Percentiles rank a stretch among this genome's conserved stretches.
Conservation (phyloP, 2,888 invertebrate genomes). For the Agonopterix alstromeriana region DNA sequence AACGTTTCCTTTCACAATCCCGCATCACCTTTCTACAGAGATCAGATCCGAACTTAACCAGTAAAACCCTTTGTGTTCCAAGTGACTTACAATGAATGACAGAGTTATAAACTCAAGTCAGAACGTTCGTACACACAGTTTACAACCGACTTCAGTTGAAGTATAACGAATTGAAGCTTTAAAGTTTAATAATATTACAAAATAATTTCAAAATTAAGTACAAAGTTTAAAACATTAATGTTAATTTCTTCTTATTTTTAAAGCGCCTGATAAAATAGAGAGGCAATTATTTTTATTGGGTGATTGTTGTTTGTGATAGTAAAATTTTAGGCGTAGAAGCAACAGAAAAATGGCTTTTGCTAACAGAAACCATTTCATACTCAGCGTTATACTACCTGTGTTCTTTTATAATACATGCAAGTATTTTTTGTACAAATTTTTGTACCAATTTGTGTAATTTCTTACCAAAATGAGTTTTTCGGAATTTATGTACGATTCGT, state of each 20-base stretch:
- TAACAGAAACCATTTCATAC: slow-evolving; percentile 17
- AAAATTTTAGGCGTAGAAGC: not conserved
- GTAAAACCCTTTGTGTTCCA: slow-evolving; percentile 31
- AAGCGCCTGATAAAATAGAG: slow-evolving; percentile 14
- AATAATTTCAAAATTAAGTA: not conserved
- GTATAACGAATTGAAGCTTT: slow-evolving; percentile 17
- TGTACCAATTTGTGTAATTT: no score
- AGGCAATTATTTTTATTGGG: no score
- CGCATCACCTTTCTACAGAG: slow-evolving; percentile 23
- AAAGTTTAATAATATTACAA: not conserved
- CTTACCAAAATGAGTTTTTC: no score
- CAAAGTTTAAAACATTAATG: not conserved
- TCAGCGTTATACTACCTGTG: slow-evolving; percentile 29
- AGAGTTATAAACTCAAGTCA: slow-evolving; percentile 41
- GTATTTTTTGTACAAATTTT: slow-evolving; percentile 17
- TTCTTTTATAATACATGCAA: slow-evolving; percentile 34
- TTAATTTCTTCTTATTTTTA: not conserved
- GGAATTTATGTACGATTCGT: no score
- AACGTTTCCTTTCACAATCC: slow-evolving; percentile 30
- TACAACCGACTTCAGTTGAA: slow-evolving; percentile 20
- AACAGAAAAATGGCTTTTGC: slow-evolving; percentile 13
- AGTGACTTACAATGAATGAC: slow-evolving; percentile 22
- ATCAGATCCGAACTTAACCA: slow-evolving; percentile 35
- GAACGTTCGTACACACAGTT: slow-evolving; percentile 28
- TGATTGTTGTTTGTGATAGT: no score